phyloP scores from a whole-genome alignment of 2,113 vertebrate genomes.

The Zapornia atra region DNA sequence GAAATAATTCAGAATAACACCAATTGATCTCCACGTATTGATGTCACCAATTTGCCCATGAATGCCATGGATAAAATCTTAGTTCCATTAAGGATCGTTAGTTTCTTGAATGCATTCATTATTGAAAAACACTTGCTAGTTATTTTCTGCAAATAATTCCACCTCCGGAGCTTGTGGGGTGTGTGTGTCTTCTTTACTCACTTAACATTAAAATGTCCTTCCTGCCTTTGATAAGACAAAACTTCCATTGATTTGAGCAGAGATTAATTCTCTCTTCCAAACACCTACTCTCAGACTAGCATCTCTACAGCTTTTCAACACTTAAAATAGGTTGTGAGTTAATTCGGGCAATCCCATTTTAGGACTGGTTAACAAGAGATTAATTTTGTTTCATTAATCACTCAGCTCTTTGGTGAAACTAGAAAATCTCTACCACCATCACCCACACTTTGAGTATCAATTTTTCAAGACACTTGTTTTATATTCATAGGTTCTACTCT shows the following conservation, averaged over 20 bases:
- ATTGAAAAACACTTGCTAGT: neutral
- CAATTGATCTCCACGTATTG: neutral
- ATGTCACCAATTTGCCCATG: neutral
- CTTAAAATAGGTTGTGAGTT: neutral
- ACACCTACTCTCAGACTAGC: neutral
- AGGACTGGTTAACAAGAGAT: neutral
- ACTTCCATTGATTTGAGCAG: neutral
- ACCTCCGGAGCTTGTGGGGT: neutral
- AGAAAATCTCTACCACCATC: neutral
- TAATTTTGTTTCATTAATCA: slow-evolving; percentile 2
- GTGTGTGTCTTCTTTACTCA: neutral
- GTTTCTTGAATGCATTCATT: slow-evolving; percentile 7
- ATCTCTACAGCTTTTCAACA: neutral
- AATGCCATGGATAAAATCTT: neutral
- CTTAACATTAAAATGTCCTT: neutral
- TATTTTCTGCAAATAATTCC: slow-evolving; percentile 17
- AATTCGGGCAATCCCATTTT: neutral
- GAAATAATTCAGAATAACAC: neutral
- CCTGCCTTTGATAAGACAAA: slow-evolving; percentile 2
- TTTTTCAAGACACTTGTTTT: neutral
- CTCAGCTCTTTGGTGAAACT: neutral
- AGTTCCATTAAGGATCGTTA: slow-evolving; percentile 10
- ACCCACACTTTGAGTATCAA: neutral
- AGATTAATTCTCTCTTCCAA: slow-evolving; percentile 4
- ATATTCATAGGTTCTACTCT: neutral